Base-by-base conservation (phyloP, 2,888 invertebrate genomes). In the Ischnura elegans region DNA sequence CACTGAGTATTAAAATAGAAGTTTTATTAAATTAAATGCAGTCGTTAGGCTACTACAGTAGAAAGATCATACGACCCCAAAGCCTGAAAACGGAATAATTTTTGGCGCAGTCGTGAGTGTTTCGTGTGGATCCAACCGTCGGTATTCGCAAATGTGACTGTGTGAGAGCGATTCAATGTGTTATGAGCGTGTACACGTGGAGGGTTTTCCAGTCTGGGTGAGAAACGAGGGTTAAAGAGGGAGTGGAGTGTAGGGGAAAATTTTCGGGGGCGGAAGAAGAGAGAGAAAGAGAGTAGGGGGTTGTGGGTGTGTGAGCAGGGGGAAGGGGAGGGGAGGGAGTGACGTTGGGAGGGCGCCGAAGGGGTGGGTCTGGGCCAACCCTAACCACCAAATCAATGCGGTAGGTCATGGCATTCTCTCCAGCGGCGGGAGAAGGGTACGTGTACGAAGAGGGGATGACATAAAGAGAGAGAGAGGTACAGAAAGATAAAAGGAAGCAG, bases 371-470 rank as follows among this genome's bases (percentile, higher is more conserved):
- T 66, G 90, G 90, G 61, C 90, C 90, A 43, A 90, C 61, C 90
- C 90, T 55, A 90, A 90, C 90, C 90, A 66, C 90, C 90, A 61
- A 90, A 90, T 90, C 90, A 90, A 90, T 90, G 90, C 90, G 90
- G 66, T 90, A 90, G 90, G 90, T 90, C 90, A 43, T 90, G 61
- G 61, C 25, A 66, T 61, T 61, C 61, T 90, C 43, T 43, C 13
- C 55, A 42, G n/a, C n/a, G 66, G 61, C 42, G 90, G 43, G 61
- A 29, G 47, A 87, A 51, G 19, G 51, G 36, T 51, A 87, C 19
- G 51, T 25, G 43, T 21, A 61, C 5, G 5, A 8, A 42, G 42
- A 25, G 90, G 42, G 43, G 43, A 51, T 42, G 55, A 36, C 21
- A 51, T 8, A 47, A 29, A 51, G 29, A 87, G 10, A 29, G 43